Conservation (phyloP, 2,797 vertebrate genomes). For the Apodemus agrarius region DNA sequence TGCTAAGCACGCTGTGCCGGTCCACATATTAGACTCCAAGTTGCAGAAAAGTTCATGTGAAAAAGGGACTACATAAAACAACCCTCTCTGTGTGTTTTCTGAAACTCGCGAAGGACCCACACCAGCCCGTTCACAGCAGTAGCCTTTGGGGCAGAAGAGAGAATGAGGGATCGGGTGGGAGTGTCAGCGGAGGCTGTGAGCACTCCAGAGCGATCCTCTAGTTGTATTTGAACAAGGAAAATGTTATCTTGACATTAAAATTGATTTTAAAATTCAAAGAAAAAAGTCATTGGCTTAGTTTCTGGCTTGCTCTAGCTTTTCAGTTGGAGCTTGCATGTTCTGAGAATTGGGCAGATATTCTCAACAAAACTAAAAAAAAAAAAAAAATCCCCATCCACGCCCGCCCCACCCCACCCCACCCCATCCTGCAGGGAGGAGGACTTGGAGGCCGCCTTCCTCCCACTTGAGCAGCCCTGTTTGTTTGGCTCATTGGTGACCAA, state of each 20-base stretch:
- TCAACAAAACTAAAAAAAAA: conserved; percentile 22
- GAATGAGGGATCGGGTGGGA: neutral
- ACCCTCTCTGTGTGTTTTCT: neutral
- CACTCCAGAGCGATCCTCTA: neutral
- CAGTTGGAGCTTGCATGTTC: neutral
- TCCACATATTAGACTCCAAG: neutral
- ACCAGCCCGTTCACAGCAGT: neutral
- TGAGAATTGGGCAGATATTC: conserved; percentile 28
- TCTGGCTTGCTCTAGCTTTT: conserved; percentile 34
- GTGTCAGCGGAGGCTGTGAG: neutral
- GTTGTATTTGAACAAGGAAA: conserved; percentile 44
- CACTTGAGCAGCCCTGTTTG: neutral
- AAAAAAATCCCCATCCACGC: no score
- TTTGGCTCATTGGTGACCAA: neutral
- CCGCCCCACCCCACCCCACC: no score
- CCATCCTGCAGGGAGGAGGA: neutral
- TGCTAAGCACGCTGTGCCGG: neutral
- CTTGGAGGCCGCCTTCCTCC: rapidly evolving
- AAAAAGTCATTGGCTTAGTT: conserved; percentile 51
- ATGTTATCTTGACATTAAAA: conserved; percentile 55
- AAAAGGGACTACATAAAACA: neutral
- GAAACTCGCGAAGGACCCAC: neutral
- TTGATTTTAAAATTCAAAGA: conserved; percentile 65
- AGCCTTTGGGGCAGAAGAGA: neutral
- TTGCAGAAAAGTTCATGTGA: neutral